A percentile compares a stretch with the other conserved stretches of the same genome.
Evolutionary conservation across 1,140 invertebrate genomes (phyloP).

Genomic region (Octopus sinensis): DNA sequence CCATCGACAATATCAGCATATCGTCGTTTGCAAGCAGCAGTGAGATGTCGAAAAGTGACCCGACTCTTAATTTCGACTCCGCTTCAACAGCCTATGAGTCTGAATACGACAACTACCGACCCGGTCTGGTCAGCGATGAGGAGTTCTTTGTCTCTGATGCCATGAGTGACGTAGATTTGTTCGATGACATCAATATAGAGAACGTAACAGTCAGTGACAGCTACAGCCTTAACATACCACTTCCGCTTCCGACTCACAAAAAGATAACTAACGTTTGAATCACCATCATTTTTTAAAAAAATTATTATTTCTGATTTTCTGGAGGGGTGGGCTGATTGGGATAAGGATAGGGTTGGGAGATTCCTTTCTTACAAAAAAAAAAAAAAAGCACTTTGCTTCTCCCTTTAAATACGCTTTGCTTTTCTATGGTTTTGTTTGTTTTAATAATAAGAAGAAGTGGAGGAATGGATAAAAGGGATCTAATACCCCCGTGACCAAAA

Average conservation of each 20-base stretch:
- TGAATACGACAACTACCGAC: slow-evolving; percentile 70
- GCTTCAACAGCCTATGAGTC: slow-evolving; percentile 70
- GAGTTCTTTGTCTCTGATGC: slow-evolving; percentile 56
- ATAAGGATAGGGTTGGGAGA: background rate
- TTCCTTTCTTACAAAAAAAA: background rate
- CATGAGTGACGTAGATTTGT: slow-evolving; percentile 54
- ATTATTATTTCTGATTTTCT: background rate
- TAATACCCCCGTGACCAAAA: too few species aligned
- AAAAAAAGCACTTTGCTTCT: background rate
- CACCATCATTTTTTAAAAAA: background rate
- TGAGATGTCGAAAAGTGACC: slow-evolving; percentile 54
- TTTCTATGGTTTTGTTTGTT: background rate
- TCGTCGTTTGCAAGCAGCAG: slow-evolving; percentile 52
- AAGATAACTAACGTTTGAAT: slow-evolving; percentile 48
- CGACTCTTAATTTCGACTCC: slow-evolving; percentile 46
- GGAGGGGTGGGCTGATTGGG: too few species aligned
- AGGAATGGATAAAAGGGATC: too few species aligned
- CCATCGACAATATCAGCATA: slow-evolving; percentile 39
- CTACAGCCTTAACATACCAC: slow-evolving; percentile 49
- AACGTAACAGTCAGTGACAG: slow-evolving; percentile 60
- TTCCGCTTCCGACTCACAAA: slow-evolving; percentile 35
- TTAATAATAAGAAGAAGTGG: background rate
- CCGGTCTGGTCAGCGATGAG: slow-evolving; percentile 53
- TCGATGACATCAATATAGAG: slow-evolving; percentile 71
- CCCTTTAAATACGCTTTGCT: background rate